Percentiles rank a stretch among this genome's conserved stretches.
Conservation (phyloP, 2,797 vertebrate genomes). For the Iguana delicatissima region DNA sequence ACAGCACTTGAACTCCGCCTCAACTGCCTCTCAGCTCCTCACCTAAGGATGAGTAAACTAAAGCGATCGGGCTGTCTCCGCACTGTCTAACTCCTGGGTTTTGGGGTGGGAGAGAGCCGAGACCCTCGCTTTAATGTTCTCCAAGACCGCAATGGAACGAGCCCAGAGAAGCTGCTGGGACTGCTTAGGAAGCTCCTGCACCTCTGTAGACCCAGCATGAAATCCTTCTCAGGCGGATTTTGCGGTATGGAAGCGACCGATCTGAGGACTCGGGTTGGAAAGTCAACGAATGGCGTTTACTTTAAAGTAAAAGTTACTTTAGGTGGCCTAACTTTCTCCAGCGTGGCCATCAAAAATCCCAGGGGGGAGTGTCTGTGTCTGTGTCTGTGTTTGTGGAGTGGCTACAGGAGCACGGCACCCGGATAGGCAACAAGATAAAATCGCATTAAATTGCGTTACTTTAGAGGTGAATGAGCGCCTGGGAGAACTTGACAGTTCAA, state of each 20-base stretch:
- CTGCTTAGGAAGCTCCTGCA: neutral
- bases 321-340: neutral
- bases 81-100: neutral
- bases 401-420: neutral
- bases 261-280: neutral
- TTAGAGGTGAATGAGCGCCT: neutral
- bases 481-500: neutral
- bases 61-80: neutral
- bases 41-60: neutral
- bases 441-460: neutral
- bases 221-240: too few species aligned
- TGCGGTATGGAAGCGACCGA: too few species aligned
- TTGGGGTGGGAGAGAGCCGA: neutral
- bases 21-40: neutral
- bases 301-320: too few species aligned
- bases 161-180: neutral
- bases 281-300: too few species aligned
- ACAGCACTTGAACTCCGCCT: neutral
- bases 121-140: neutral
- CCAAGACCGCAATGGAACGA: neutral
- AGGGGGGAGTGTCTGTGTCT: neutral
- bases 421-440: neutral
- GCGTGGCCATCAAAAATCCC: neutral
- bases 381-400: too few species aligned
- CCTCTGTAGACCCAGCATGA: too few species aligned